Conservation (phyloP, 2,888 invertebrate genomes). For the Phytoseiulus persimilis region DNA sequence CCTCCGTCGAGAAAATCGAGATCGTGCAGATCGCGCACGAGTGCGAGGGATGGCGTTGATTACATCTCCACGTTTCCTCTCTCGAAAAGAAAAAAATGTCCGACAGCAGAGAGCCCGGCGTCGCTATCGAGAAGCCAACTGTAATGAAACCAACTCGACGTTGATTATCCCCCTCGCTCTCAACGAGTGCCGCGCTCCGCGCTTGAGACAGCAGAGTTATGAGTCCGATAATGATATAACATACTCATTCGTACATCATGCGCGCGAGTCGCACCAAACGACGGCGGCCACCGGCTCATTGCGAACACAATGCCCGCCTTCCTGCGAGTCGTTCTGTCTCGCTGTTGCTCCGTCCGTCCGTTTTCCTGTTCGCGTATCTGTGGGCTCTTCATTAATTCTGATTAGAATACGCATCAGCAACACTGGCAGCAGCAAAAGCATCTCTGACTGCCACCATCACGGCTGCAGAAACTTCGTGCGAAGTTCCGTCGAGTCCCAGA, state of each 20-base stretch:
- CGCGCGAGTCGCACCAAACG: not conserved
- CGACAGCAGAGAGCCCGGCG: not conserved
- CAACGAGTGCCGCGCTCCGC: not conserved
- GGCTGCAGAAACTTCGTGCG: not conserved
- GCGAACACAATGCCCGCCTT: not conserved
- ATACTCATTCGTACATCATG: not conserved
- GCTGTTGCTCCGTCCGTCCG: constrained; percentile 10
- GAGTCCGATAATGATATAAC: not conserved
- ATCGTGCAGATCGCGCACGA: not conserved
- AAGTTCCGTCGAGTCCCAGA: not conserved
- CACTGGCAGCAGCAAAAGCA: not conserved
- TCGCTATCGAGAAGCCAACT: not conserved
- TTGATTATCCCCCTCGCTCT: not conserved
- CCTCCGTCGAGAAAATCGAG: not conserved
- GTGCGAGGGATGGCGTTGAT: not conserved
- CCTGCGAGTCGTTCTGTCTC: not conserved
- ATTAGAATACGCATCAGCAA: constrained; percentile 15
- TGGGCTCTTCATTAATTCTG: not conserved
- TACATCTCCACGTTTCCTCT: not conserved
- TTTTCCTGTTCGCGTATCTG: constrained; percentile 8
- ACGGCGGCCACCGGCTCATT: not conserved
- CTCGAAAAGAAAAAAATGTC: not conserved
- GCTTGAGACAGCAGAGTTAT: not conserved
- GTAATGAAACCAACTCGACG: not conserved
- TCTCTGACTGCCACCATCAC: not conserved